Evolutionary conservation across 2,888 invertebrate species (phyloP).

Genomic region (Eupeodes latifasciatus): DNA sequence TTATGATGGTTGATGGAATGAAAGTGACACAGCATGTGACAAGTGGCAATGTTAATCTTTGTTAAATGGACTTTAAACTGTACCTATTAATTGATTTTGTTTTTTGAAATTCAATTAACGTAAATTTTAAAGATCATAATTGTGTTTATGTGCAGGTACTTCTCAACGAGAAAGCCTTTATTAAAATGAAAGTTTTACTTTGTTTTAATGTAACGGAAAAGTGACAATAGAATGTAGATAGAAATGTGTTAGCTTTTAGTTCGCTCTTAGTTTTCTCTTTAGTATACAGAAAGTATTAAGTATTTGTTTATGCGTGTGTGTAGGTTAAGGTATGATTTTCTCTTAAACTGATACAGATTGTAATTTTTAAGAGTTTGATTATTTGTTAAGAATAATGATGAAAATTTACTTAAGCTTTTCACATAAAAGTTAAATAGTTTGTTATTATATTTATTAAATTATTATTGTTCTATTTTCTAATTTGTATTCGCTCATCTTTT

Average conservation of each 20-base stretch:
- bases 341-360: too few relatives aligned
- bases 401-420: too few relatives aligned
- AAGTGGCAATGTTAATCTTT: neutral
- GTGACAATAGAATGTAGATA: neutral
- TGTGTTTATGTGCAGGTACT: neutral
- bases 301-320: too few relatives aligned
- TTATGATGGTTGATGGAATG: neutral
- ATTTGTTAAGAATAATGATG: too few relatives aligned
- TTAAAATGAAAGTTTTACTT: constrained; percentile 6
- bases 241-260: neutral
- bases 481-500: too few relatives aligned
- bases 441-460: too few relatives aligned
- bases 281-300: too few relatives aligned
- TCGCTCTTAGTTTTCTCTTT: neutral
- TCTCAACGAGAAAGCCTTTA: neutral
- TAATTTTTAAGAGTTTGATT: too few relatives aligned
- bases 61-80: constrained; percentile 2
- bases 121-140: neutral
- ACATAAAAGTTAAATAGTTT: too few relatives aligned
- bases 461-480: too few relatives aligned
- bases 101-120: neutral
- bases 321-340: too few relatives aligned
- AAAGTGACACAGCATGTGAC: constrained; percentile 9
- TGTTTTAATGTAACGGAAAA: neutral
- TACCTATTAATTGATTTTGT: constrained; percentile 1